A percentile compares a stretch with the other conserved stretches of the same genome.
These are phyloP conservation scores for Pararge aegeria DNA, from an alignment of 1,140 invertebrate species.

Conservation along the genomic window DNA sequence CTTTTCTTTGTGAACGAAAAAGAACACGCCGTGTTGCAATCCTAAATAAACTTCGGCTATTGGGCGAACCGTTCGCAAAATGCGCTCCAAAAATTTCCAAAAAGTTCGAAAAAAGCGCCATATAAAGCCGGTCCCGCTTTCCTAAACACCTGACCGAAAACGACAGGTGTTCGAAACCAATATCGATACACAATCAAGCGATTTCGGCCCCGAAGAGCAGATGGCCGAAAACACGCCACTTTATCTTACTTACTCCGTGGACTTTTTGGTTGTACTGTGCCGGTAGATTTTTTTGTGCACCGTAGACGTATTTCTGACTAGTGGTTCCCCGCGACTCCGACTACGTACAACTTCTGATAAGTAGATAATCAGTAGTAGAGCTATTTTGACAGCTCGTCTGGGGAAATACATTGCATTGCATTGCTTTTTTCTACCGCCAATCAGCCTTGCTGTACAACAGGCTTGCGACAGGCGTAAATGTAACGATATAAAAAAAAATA, in stretches of 20 bases:
- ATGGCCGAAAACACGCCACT: slow-evolving; percentile 39
- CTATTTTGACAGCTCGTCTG: no score
- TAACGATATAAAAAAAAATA: no score
- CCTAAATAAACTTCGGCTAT: slow-evolving; percentile 16
- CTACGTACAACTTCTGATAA: no score
- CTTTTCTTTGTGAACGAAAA: neutral
- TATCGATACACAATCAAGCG: slow-evolving; percentile 34
- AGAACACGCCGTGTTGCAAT: slow-evolving; percentile 1
- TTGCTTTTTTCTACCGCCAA: no score
- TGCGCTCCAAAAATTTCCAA: slow-evolving; percentile 14
- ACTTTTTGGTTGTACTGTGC: slow-evolving; percentile 5
- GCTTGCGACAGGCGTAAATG: no score
- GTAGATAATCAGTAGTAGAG: no score
- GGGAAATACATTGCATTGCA: no score
- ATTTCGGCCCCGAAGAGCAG: slow-evolving; percentile 32
- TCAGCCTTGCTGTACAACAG: no score
- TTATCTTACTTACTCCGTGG: slow-evolving; percentile 36
- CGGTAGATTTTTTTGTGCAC: neutral
- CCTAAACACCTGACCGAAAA: slow-evolving; percentile 48
- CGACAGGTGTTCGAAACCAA: slow-evolving; percentile 51
- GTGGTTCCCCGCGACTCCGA: no score
- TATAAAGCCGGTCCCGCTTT: slow-evolving; percentile 26
- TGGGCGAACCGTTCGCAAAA: slow-evolving; percentile 14
- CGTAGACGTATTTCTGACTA: neutral
- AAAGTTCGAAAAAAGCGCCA: slow-evolving; percentile 19